These are phyloP conservation scores for Penaeus monodon DNA, from an alignment of 2,888 invertebrate species.

Conservation along the genomic window DNA sequence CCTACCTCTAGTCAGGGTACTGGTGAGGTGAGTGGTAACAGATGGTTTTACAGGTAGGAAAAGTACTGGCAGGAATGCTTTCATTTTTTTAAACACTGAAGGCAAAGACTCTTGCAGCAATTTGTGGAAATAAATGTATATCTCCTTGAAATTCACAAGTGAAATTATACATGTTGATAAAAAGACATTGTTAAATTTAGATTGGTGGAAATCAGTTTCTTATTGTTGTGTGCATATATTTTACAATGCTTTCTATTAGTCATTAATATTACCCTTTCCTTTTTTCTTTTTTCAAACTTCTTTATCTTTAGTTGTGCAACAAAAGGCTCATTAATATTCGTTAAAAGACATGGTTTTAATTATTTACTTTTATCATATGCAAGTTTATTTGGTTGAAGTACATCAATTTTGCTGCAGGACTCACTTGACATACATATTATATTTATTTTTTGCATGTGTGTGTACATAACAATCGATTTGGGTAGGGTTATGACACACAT, in stretches of 20 bases:
- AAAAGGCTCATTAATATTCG: slow-evolving; percentile 15
- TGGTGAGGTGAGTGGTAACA: too few species aligned
- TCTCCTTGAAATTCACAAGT: too few species aligned
- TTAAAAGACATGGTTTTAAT: slow-evolving; percentile 17
- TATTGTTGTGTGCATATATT: slow-evolving; percentile 4
- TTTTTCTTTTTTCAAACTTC: slow-evolving; percentile 23
- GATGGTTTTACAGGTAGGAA: slow-evolving; percentile 13
- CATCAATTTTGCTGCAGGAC: slow-evolving; percentile 55
- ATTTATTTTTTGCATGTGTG: slow-evolving; percentile 43
- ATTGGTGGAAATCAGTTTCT: slow-evolving; percentile 4
- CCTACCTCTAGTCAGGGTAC: too few species aligned
- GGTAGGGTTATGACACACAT: slow-evolving; percentile 27
- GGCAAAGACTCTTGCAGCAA: slow-evolving; percentile 44
- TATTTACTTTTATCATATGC: neutral
- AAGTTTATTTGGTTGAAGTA: slow-evolving; percentile 13
- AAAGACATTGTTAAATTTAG: neutral
- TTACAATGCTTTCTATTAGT: slow-evolving; percentile 15
- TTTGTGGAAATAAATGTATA: slow-evolving; percentile 1
- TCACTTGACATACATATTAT: slow-evolving; percentile 28
- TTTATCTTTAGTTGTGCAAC: slow-evolving; percentile 35
- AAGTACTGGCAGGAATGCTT: neutral
- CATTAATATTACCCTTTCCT: slow-evolving; percentile 13
- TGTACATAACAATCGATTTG: slow-evolving; percentile 27
- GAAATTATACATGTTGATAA: too few species aligned
- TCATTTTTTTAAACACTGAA: slow-evolving; percentile 5